phyloP scores from a whole-genome alignment of 2,888 invertebrate genomes.

The Macaria notata region DNA sequence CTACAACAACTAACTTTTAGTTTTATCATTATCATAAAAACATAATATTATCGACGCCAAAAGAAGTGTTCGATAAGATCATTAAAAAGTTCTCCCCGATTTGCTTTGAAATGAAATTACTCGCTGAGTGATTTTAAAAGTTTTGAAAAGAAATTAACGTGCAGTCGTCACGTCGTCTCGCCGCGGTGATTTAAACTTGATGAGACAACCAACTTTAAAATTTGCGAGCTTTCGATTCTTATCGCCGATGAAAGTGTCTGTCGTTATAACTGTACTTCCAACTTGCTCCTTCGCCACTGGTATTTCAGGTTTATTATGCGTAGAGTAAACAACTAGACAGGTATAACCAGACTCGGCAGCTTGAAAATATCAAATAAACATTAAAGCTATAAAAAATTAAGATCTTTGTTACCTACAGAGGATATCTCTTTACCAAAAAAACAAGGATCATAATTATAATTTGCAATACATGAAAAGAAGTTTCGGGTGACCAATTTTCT shows the following conservation, averaged over 20 bases:
- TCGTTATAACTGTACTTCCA: constrained; percentile 10
- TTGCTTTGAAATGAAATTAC: constrained; percentile 21
- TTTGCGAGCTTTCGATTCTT: constrained; percentile 20
- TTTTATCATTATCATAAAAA: too few relatives aligned
- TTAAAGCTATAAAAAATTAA: too few relatives aligned
- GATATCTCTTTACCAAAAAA: too few relatives aligned
- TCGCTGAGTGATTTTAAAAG: constrained; percentile 27
- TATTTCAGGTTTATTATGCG: constrained; percentile 10
- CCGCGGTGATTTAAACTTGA: constrained; percentile 22
- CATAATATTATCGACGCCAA: background rate
- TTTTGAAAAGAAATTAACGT: constrained; percentile 29
- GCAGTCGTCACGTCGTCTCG: constrained; percentile 25
- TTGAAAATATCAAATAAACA: too few relatives aligned
- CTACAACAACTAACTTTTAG: too few relatives aligned
- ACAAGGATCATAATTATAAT: too few relatives aligned
- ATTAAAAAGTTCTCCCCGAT: constrained; percentile 28
- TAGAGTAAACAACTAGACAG: background rate
- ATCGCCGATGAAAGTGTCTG: constrained; percentile 9
- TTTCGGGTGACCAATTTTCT: too few relatives aligned
- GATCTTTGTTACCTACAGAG: too few relatives aligned
- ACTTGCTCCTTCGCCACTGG: constrained; percentile 5
- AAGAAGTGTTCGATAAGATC: constrained; percentile 15
- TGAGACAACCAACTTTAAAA: constrained; percentile 17
- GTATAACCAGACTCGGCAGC: too few relatives aligned
- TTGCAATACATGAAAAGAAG: too few relatives aligned